phyloP scores from a whole-genome alignment of 2,888 invertebrate genomes.

The Philopedon plagiatum region DNA sequence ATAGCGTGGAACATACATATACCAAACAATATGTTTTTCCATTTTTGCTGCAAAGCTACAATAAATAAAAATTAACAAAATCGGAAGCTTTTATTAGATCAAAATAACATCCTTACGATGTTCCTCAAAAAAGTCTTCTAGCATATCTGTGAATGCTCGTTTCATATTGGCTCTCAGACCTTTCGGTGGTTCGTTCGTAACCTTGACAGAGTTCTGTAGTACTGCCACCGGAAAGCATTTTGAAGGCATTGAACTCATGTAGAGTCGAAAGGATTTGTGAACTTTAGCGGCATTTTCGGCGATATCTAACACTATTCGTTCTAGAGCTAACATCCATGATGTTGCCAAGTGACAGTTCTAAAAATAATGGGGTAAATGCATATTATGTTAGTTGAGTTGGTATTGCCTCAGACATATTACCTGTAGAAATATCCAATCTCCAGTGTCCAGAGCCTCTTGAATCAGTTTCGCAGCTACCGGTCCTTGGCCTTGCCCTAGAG shows the following conservation, averaged over 20 bases:
- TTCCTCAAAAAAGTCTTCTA: constrained; percentile 85
- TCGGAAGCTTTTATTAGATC: neutral
- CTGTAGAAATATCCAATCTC: constrained; percentile 93
- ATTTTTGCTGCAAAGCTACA: constrained; percentile 76
- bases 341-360: constrained; percentile 95
- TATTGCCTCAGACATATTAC: constrained; percentile 69
- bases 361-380: constrained; percentile 54
- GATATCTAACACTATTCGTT: constrained; percentile 82
- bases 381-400: too few species aligned
- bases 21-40: constrained; percentile 85
- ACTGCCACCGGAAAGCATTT: constrained; percentile 86
- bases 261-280: constrained; percentile 84
- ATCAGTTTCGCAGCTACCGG: constrained; percentile 89
- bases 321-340: constrained; percentile 92
- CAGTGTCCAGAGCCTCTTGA: constrained; percentile 77
- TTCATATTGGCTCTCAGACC: constrained; percentile 91
- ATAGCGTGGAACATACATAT: constrained; percentile 94
- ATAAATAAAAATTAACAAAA: constrained; percentile 29
- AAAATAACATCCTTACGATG: constrained; percentile 72
- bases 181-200: constrained; percentile 95
- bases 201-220: constrained; percentile 93
- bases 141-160: constrained; percentile 84
- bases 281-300: constrained; percentile 77
- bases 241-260: constrained; percentile 92
- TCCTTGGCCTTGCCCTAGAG: constrained; percentile 93